Evolutionary conservation across 2,113 vertebrate genomes (phyloP).

Genomic region (Tenebrosternarchus preto): DNA sequence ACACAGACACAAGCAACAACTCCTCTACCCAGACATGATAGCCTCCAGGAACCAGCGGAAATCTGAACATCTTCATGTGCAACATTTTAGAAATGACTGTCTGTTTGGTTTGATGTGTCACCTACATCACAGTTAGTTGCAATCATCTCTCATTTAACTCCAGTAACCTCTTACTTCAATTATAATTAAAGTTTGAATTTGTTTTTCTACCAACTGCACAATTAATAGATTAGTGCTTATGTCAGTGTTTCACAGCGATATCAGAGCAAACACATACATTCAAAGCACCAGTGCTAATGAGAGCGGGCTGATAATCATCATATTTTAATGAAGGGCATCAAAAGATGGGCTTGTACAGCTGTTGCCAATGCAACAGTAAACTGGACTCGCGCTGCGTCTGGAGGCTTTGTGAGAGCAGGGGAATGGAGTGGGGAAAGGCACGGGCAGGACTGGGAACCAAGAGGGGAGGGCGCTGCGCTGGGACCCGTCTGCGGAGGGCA

Average conservation of each 20-base stretch:
- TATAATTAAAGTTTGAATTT: background rate
- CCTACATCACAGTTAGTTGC: background rate
- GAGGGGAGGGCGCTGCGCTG: background rate
- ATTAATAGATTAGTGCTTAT: slow-evolving; percentile 39
- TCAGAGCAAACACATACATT: slow-evolving; percentile 65
- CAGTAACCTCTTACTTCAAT: background rate
- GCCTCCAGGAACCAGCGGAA: background rate
- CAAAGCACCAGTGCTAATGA: slow-evolving; percentile 60
- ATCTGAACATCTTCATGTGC: background rate
- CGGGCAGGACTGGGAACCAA: background rate
- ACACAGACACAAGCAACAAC: background rate
- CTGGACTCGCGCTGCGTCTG: background rate
- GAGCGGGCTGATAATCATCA: slow-evolving; percentile 51
- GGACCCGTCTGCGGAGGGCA: too few species aligned
- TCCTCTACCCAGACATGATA: background rate
- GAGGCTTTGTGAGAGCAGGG: background rate
- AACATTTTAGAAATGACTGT: background rate
- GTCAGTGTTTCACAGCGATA: slow-evolving; percentile 61
- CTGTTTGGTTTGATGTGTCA: background rate
- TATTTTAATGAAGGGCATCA: background rate
- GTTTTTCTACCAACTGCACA: background rate
- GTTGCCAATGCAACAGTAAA: slow-evolving; percentile 7
- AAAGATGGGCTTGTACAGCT: background rate
- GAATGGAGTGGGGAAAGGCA: background rate
- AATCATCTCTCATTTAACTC: slow-evolving; percentile 6